Base-by-base conservation (phyloP, 2,113 vertebrate species). In the Planiliza haematocheilus region DNA sequence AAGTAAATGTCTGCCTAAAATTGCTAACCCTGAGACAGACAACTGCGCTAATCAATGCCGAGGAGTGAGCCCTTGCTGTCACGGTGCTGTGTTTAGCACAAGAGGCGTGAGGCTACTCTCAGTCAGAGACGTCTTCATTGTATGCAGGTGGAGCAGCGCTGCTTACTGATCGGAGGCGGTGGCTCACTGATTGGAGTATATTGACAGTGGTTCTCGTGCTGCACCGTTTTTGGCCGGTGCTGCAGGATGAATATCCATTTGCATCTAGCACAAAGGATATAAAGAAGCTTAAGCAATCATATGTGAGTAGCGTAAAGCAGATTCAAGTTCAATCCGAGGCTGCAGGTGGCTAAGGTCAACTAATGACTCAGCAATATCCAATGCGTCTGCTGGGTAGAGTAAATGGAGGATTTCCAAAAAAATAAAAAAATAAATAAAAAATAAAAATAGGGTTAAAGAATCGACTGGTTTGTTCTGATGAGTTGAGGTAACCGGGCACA, bases 281-380 rank as follows among this genome's bases (percentile, higher is more conserved):
- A 17, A 5, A 10, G 8, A 42, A 8, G 50, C n/a, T 67, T 1
- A 6, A 1, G 63, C 1, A 4, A 1, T 10, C 8, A 12, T 2
- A 38, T 7, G 46, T 46, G 17, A 8, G 14, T 13, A 3, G 21
- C 17, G 18, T 50, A 5, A 18, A 10, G 10, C 13, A n/a, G 45
- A 17, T 14, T 51, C 10, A 36, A 75, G 73, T 59, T 80, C n/a
- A 73, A 46, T 10, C 41, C 48, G 51, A 7, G 37, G 57, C 52
- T 45, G 58, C 67, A 55, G 70, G 60, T 74, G 67, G 55, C 21
- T 64, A 38, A 78, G 81, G 83, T 88, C 83, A 81, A 66, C 74
- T 82, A 51, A 67, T 90, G 88, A 90, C 86, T 86, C 86, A 77
- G 86, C 88, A 83, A 8, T 46, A 41, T 48, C 38, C 24, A 30